Evolutionary conservation across 2,113 vertebrate genomes (phyloP).

Genomic region (Oceanites oceanicus): DNA sequence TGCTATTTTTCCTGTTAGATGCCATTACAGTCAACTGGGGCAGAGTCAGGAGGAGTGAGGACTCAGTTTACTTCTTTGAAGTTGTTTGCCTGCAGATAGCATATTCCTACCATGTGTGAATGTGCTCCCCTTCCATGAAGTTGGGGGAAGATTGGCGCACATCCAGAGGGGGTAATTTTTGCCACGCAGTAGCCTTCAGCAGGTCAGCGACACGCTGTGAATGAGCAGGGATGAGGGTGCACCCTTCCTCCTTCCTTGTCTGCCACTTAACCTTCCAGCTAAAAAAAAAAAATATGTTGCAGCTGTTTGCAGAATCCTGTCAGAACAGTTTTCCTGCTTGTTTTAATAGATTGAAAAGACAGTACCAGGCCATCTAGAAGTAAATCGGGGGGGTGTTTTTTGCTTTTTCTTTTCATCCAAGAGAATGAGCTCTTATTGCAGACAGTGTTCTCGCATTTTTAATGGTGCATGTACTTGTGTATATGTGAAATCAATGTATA

Average conservation of each 20-base stretch:
- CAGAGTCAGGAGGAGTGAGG: not conserved
- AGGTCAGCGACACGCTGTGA: not conserved
- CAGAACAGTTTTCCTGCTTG: not conserved
- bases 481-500: not conserved
- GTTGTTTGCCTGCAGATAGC: not conserved
- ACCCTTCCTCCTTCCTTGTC: not conserved
- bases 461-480: not conserved
- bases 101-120: fast-evolving
- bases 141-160: not conserved
- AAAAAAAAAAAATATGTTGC: not conserved
- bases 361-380: slow-evolving; percentile 42
- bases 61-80: not conserved
- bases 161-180: not conserved
- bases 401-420: not conserved
- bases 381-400: not conserved
- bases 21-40: not conserved
- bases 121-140: not conserved
- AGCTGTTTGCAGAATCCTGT: slow-evolving; percentile 12
- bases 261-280: not conserved
- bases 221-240: not conserved
- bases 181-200: not conserved
- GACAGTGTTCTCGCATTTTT: not conserved
- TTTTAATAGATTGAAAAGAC: slow-evolving; percentile 23
- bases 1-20: not conserved
- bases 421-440: not conserved